phyloP scores from a whole-genome alignment of 1,140 invertebrate species.

The Euwallacea similis region DNA sequence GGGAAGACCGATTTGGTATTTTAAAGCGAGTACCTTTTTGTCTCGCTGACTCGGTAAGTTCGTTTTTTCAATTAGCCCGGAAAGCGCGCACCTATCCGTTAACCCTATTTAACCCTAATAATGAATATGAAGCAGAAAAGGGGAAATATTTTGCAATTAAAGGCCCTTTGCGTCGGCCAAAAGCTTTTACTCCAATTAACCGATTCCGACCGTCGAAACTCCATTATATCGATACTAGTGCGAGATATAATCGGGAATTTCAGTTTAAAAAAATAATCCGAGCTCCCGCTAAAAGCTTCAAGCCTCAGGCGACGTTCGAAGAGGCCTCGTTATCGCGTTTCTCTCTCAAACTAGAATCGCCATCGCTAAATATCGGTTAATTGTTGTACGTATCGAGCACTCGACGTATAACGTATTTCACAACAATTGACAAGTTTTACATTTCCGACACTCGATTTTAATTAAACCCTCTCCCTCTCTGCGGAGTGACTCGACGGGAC shows the following conservation, averaged over 20 bases:
- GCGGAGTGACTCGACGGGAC: not conserved
- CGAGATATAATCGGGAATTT: not conserved
- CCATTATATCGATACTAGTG: not conserved
- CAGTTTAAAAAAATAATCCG: not conserved
- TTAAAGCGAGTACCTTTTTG: not conserved
- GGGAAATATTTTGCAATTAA: constrained; percentile 5
- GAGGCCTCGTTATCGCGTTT: not conserved
- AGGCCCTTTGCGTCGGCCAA: not conserved
- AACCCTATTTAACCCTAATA: not conserved
- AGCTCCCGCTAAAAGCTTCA: not conserved
- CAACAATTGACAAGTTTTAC: not conserved
- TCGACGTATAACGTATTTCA: not conserved
- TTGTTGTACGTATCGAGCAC: not conserved
- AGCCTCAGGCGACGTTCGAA: not conserved
- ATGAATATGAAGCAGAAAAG: not conserved
- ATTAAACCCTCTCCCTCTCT: not conserved
- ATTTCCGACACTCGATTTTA: not conserved
- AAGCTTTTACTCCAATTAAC: not conserved
- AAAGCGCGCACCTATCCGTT: not conserved
- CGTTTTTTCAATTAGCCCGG: not conserved
- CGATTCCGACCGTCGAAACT: not conserved
- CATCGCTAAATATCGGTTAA: not conserved
- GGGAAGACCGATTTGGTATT: not conserved
- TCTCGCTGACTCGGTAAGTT: not conserved
- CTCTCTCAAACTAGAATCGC: not conserved